Evolutionary conservation across 2,797 vertebrate genomes (phyloP).

Genomic region (Tenualosa ilisha): DNA sequence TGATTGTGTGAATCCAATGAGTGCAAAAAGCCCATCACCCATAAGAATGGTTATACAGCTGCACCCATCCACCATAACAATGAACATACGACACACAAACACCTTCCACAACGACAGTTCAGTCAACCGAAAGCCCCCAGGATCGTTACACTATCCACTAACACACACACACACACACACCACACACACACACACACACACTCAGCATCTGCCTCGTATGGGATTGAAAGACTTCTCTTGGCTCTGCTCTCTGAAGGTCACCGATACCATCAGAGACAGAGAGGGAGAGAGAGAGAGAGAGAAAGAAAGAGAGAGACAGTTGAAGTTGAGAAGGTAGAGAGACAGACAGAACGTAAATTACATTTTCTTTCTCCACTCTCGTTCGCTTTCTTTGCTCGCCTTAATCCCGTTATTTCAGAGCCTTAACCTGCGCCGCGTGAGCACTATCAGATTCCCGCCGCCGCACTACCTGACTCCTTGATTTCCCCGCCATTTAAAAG

Average conservation of each 20-base stretch:
- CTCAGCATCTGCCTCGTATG: neutral
- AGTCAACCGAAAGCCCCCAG: neutral
- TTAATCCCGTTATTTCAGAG: neutral
- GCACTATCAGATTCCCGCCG: neutral
- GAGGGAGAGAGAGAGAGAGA: no score
- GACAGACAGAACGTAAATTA: neutral
- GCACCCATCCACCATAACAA: neutral
- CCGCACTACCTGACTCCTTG: neutral
- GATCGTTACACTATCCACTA: neutral
- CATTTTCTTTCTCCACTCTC: neutral
- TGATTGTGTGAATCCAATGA: neutral
- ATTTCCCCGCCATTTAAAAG: neutral
- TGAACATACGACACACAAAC: neutral
- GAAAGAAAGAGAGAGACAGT: neutral
- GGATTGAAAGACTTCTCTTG: neutral
- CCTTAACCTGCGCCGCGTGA: neutral
- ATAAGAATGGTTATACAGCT: no score
- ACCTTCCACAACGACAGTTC: neutral
- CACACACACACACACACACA: neutral
- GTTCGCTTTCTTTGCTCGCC: neutral
- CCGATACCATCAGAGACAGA: neutral
- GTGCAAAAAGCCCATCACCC: neutral
- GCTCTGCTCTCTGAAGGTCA: neutral
- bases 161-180: constrained; percentile 7
- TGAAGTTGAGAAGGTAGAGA: neutral